Base-by-base conservation (phyloP, 2,797 vertebrate genomes). In the Lepus oiostolus region DNA sequence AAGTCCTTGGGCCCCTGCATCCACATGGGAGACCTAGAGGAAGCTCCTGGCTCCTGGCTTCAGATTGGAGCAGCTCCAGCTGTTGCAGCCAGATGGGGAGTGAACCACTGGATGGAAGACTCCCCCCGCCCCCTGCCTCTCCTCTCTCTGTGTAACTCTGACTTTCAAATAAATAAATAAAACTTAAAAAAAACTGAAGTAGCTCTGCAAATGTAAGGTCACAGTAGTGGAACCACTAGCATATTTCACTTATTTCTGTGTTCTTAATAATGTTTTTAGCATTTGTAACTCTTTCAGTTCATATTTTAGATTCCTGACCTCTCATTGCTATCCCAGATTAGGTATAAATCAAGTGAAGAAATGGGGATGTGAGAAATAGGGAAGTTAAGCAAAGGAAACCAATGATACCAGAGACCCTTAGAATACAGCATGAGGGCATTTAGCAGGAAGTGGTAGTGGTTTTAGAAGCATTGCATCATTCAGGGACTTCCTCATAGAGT, bases 201-300 rank as follows among this genome's bases (percentile, higher is more conserved):
- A 91, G 60, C 1, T 14, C 77, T 75, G 3, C 6, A 74, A 86
- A 67, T 4, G 2, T 79, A 91, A 90, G 62, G 38, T 91, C 71
- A 68, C 3, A 2, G 32, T 26, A 28, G 16, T 67, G 50, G 17
- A 28, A 8, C 21, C 16, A 79, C 50, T 4, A 58, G n/a, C 22
- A 47, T 2, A 70, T 30, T 58, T 87, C 19, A 81, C 42, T 91
- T 28, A 68, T 58, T 70, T 24, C 14, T 5, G 3, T 70, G 58
- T 72, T 84, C 54, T 89, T 91, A 88, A 68, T n/a, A 52, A 79
- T 75, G 35, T 19, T 62, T 93, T 88, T 81, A 65, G 32, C 22
- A 52, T 93, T 91, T 81, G 50, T 70, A 86, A 91, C 2, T 62
- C 68, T 42, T 62, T 67, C 70, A 70, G 77, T 85, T 89, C 50